Percentiles rank a stretch among this genome's conserved stretches.
Conservation (phyloP, 2,888 invertebrate genomes). For the Drosophila buzzatii region DNA sequence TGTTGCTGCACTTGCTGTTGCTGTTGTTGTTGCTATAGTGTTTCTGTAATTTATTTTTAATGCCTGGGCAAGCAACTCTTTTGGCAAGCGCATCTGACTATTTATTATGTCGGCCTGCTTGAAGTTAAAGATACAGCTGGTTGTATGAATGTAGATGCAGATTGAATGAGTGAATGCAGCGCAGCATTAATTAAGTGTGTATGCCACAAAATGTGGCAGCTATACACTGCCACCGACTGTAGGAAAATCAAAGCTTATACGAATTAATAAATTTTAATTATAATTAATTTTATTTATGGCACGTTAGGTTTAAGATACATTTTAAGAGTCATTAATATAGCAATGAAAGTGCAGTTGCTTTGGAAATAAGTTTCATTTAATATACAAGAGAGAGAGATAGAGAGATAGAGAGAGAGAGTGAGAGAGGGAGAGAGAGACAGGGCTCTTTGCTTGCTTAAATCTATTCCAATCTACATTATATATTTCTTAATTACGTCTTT, state of each 20-base stretch:
- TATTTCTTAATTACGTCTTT: background rate
- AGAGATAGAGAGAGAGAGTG: background rate
- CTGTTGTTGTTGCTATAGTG: slow-evolving; percentile 9
- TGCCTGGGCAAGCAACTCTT: slow-evolving; percentile 61
- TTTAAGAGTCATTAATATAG: background rate
- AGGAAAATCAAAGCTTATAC: background rate
- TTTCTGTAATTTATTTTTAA: slow-evolving; percentile 68
- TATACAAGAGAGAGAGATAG: background rate
- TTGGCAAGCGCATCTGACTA: slow-evolving; percentile 50
- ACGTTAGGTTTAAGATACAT: background rate
- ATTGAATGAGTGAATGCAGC: slow-evolving; percentile 37
- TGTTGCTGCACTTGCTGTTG: slow-evolving; percentile 18
- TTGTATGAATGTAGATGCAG: slow-evolving; percentile 27
- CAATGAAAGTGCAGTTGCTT: background rate
- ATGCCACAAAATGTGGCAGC: slow-evolving; percentile 64
- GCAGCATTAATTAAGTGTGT: slow-evolving; percentile 63
- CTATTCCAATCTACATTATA: no score
- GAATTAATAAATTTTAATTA: slow-evolving; percentile 8
- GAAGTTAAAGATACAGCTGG: slow-evolving; percentile 32
- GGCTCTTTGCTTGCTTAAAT: no score
- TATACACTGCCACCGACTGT: background rate
- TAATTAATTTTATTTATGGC: slow-evolving; percentile 7
- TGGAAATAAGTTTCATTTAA: background rate
- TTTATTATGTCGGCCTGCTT: slow-evolving; percentile 60
- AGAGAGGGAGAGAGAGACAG: no score